Evolutionary conservation across 2,113 vertebrate genomes (phyloP).

Genomic region (Colaptes auratus): DNA sequence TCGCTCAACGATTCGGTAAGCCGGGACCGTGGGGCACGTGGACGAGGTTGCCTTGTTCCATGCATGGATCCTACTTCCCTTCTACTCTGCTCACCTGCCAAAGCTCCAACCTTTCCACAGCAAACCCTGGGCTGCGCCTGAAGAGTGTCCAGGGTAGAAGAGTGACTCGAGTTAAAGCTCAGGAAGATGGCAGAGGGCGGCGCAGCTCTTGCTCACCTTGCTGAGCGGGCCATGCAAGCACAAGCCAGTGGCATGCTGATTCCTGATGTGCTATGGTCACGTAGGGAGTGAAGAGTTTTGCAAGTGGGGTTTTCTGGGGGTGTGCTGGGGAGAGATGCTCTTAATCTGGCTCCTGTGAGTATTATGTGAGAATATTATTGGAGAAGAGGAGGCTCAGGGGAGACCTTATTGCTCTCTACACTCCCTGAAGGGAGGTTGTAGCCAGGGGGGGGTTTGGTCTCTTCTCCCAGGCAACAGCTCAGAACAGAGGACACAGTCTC

Average conservation of each 20-base stretch:
- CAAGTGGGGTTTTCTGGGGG: not conserved
- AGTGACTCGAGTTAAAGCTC: not conserved
- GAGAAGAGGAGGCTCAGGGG: too few relatives aligned
- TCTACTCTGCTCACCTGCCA: not conserved
- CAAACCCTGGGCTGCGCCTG: not conserved
- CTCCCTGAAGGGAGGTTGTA: too few relatives aligned
- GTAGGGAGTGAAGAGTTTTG: not conserved
- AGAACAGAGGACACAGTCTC: too few relatives aligned
- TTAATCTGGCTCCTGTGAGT: not conserved
- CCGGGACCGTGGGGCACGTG: not conserved
- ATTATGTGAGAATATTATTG: too few relatives aligned
- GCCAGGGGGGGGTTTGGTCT: too few relatives aligned
- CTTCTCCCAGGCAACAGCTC: too few relatives aligned
- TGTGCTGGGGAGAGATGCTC: not conserved
- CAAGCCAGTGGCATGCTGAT: not conserved
- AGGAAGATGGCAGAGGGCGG: not conserved
- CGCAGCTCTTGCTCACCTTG: not conserved
- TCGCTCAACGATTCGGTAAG: conserved; percentile 38
- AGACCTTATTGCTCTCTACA: too few relatives aligned
- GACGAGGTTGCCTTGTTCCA: not conserved
- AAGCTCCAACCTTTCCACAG: not conserved
- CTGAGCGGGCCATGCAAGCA: not conserved
- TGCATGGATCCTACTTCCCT: not conserved
- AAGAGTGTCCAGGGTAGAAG: not conserved
- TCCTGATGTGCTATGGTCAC: not conserved